Base-by-base conservation (phyloP, 2,113 vertebrate genomes). In the Chrysochloris asiatica region DNA sequence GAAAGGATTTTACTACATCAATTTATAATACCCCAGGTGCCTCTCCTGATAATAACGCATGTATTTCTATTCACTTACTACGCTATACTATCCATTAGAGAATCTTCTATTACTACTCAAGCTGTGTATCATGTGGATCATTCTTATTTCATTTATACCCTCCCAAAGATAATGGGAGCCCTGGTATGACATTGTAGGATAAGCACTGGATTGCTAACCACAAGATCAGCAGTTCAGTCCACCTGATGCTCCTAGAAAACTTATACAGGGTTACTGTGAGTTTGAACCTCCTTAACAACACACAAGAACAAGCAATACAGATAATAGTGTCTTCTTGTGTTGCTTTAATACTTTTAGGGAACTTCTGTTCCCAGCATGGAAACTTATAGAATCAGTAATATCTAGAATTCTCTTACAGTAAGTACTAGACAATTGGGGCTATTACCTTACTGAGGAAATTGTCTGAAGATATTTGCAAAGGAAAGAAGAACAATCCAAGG, bases 1-100 rank as follows among this genome's bases (percentile, higher is more conserved):
- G 0, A 93, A 96, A 91, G 14, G 28, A 93, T 93, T 93, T 93
- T 94, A 89, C 78, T 95, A 21, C 61, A 91, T 85, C 79, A 80
- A 95, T 95, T 94, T 95, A 93, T 86, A 93, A 92, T 71, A 72
- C 89, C 52, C 84, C 9, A 72, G 83, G 52, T 93, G 80, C 6
- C 69, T 85, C 33, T 85, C 47, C 47, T 67, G 78, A 81, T 89
- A 75, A 52, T 93, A 76, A 65, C 4, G n/a, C 63, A 50, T 90
- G 72, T 13, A 48, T 94, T 91, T 54, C 54, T 61, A 59, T 12
- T 82, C 3, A 65, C 83, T 52, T 48, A 52, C 33, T 56, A 22
- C 17, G 11, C 45, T 52, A 33, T 65, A 50, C 47, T 89, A 52
- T 81, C 38, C 77, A 65, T 78, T 88, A 43, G 75, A 89, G 30